Percentiles rank a stretch among this genome's conserved stretches.
Conservation (phyloP, 1,140 invertebrate genomes). For the Lordiphosa collinella region DNA sequence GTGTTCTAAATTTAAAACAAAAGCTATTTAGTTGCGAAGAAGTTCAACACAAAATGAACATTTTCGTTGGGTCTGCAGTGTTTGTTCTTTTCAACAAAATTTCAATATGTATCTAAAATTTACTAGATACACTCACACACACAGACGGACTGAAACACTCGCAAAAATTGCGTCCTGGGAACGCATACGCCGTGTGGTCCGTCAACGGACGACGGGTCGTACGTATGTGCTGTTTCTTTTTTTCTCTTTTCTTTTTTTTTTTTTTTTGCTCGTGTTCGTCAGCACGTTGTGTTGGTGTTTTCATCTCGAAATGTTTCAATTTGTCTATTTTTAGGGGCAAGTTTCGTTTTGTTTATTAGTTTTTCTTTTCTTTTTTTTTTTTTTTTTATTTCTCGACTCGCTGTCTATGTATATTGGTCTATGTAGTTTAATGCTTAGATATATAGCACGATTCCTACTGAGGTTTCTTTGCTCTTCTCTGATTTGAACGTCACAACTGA, state of each 20-base stretch:
- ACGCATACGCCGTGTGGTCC: conserved; percentile 69
- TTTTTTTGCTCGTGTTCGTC: conserved; percentile 49
- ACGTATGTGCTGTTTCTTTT: no score
- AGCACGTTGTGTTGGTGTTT: conserved; percentile 66
- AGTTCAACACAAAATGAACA: conserved; percentile 64
- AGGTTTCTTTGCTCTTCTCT: conserved; percentile 36
- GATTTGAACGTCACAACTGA: conserved; percentile 70
- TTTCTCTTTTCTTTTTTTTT: conserved; percentile 10
- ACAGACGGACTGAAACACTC: neutral
- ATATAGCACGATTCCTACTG: conserved; percentile 54
- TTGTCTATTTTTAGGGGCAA: conserved; percentile 73
- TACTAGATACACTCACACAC: conserved; percentile 49
- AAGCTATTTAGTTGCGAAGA: conserved; percentile 79
- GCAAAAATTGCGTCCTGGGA: conserved; percentile 51
- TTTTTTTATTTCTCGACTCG: conserved; percentile 28
- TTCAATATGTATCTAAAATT: conserved; percentile 53
- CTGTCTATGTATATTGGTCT: conserved; percentile 16
- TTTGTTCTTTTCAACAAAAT: conserved; percentile 4
- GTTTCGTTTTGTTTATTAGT: conserved; percentile 78
- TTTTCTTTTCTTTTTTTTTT: conserved; percentile 28
- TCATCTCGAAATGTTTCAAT: conserved; percentile 75
- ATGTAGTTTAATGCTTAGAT: conserved; percentile 40
- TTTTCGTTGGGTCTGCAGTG: conserved; percentile 24
- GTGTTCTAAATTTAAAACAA: conserved; percentile 76
- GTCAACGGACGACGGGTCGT: conserved; percentile 28